These are phyloP conservation scores for Pseudolaguvia tuberculata DNA, from an alignment of 2,113 vertebrate species.

Conservation along the genomic window DNA sequence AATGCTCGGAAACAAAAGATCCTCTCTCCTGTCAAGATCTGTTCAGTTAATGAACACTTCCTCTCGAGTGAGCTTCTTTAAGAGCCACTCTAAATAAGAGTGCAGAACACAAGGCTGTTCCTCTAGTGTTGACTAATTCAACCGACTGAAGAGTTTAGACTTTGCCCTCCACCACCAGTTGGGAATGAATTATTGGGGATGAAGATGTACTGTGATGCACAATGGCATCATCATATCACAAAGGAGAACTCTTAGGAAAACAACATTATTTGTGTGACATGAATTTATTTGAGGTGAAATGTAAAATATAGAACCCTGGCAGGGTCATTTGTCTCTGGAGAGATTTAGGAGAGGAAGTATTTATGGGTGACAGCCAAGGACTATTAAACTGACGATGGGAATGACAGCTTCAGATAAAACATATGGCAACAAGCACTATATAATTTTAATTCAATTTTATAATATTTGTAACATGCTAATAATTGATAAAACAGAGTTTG, in stretches of 20 bases:
- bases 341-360: slow-evolving; percentile 23
- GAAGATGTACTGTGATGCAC: neutral
- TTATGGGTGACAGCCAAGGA: slow-evolving; percentile 4
- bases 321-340: slow-evolving; percentile 31
- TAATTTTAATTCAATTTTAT: neutral
- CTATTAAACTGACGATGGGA: slow-evolving; percentile 33
- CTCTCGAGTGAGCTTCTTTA: slow-evolving; percentile 42
- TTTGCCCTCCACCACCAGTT: slow-evolving; percentile 16
- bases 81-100: slow-evolving; percentile 50
- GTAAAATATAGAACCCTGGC: slow-evolving; percentile 9
- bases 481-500: too few relatives aligned
- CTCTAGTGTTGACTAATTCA: slow-evolving; percentile 32
- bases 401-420: slow-evolving; percentile 10
- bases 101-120: slow-evolving; percentile 30
- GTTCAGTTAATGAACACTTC: slow-evolving; percentile 51
- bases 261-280: slow-evolving; percentile 3
- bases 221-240: slow-evolving; percentile 17
- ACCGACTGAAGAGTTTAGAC: slow-evolving; percentile 31
- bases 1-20: slow-evolving; percentile 50
- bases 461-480: neutral
- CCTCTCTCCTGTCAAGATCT: slow-evolving; percentile 47
- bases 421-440: neutral
- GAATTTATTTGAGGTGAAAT: slow-evolving; percentile 12
- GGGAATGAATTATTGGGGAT: slow-evolving; percentile 1
- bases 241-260: slow-evolving; percentile 6